These are phyloP conservation scores for Anguilla japonica DNA, from an alignment of 2,113 vertebrate genomes.

Conservation along the genomic window DNA sequence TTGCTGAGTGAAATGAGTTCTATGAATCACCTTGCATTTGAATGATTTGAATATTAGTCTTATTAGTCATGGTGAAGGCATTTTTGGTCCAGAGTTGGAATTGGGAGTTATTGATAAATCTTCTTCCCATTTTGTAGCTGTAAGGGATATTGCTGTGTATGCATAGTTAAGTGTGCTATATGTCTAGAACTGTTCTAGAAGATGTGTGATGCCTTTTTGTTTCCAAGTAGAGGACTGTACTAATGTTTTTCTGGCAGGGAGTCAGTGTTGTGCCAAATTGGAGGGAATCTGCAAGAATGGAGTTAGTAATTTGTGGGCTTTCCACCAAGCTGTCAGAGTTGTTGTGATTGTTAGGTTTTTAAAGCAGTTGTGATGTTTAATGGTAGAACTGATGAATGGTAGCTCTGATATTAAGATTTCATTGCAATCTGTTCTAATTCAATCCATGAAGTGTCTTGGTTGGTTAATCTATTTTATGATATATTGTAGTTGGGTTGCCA, in stretches of 20 bases:
- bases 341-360: neutral
- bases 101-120: neutral
- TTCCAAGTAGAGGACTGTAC: neutral
- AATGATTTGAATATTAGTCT: neutral
- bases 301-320: neutral
- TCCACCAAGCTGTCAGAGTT: constrained; percentile 6
- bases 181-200: too few species aligned
- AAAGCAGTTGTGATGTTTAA: neutral
- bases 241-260: neutral
- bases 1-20: neutral
- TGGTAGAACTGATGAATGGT: neutral
- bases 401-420: too few species aligned
- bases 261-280: constrained; percentile 1
- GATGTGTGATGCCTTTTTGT: neutral
- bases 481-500: too few species aligned
- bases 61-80: neutral
- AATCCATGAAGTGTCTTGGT: too few species aligned
- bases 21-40: too few species aligned
- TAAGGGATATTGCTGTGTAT: too few species aligned
- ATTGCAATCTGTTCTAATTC: too few species aligned
- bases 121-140: neutral
- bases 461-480: too few species aligned
- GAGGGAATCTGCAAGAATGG: neutral
- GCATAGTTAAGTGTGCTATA: too few species aligned
- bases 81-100: neutral